Conservation (phyloP, 2,797 vertebrate genomes). For the Eremophila alpestris region DNA sequence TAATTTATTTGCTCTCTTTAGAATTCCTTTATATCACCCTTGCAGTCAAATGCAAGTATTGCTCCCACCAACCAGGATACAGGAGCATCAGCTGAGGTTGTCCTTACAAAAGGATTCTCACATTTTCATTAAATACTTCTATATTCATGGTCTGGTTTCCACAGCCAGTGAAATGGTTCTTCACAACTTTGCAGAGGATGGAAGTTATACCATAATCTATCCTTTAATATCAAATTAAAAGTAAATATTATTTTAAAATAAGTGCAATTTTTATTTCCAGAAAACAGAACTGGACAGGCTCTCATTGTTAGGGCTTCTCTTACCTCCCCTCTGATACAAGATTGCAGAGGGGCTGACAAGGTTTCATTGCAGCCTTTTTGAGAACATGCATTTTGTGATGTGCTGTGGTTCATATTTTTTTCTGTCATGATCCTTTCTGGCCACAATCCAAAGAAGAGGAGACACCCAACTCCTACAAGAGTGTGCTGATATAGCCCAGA, state of each 20-base stretch:
- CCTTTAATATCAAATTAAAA: background rate
- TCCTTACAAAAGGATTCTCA: background rate
- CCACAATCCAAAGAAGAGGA: background rate
- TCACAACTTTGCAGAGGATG: background rate
- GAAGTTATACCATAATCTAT: background rate
- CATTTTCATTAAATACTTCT: background rate
- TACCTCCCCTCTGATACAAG: background rate
- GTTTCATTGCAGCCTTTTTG: background rate
- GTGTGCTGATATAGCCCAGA: background rate
- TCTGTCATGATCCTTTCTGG: background rate
- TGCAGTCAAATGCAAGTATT: background rate
- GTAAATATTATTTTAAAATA: background rate
- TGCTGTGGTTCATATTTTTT: background rate
- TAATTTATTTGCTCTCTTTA: conserved; percentile 61
- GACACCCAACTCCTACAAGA: background rate
- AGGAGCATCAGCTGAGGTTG: background rate
- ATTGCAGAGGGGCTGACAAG: background rate
- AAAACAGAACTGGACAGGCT: background rate
- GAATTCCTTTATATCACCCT: conserved; percentile 3
- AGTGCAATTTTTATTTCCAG: background rate
- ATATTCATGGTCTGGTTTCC: background rate
- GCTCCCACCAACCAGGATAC: background rate
- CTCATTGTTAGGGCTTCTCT: background rate
- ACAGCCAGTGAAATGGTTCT: background rate
- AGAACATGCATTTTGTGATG: background rate